Base-by-base conservation (phyloP, 2,888 invertebrate genomes). In the Pyrochroa serraticornis region DNA sequence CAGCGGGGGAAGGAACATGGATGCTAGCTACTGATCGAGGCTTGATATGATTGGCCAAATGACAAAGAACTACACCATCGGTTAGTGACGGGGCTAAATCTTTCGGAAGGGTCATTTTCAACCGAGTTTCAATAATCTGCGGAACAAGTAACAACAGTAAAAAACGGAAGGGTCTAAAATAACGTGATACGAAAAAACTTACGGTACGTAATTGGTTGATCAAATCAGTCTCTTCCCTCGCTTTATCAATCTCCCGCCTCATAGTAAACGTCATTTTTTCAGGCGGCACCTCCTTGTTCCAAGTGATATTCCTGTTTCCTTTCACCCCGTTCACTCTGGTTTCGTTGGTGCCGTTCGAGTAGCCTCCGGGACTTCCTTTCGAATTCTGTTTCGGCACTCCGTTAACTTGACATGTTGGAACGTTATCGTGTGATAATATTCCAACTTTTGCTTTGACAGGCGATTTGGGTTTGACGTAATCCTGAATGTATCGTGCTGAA, bases 41-140 rank as follows among this genome's bases (percentile, higher is more conserved):
- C 60, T 91, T 86, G 70, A 97, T 92, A 80, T 93, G 92, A 80
- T 97, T 97, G 49, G 95, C 95, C 69, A 97, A 84, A 81, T 97
- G 95, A 76, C 97, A 97, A 60, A 97, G 82, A 64, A 97, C 93
- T 49, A 97, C 95, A 12, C 97, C 96, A 80, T 97, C 96, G 30
- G 90, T 87, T 68, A 97, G 80, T 41, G 92, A 91, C 34, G 92
- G 87, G 42, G 93, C 88, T 70, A 97, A 82, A 75, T 94, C 92
- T 71, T 88, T 89, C 0, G 96, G 95, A 52, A 97, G 82, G 2
- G 90, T 86, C 88, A 96, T 92, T 82, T 95, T 95, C 71, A 97
- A 83, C 48, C 94, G 86, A 8, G 87, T 85, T 82, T 96, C 95
- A 71, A 97, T 93, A 71, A 92, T 92, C 95, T 95, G 76, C 0